phyloP scores from a whole-genome alignment of 37 sponge, comb jelly and placozoan genomes.

The Crambe crambe region DNA sequence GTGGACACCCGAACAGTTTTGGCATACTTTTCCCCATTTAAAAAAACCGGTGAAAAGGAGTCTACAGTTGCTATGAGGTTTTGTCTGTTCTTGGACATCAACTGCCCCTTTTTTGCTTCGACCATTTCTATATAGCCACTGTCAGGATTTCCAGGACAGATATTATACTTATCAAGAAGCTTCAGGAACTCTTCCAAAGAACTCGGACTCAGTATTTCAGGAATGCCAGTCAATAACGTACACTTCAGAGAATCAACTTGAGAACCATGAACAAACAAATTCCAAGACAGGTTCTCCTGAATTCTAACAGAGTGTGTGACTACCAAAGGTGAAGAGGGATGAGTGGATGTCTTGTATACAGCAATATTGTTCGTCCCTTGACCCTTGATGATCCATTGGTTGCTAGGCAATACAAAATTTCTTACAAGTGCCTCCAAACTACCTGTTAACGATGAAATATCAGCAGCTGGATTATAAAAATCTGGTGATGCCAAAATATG shows the following conservation, averaged over 20 bases:
- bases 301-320: constrained; percentile 31
- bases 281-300: constrained; percentile 29
- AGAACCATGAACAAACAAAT: constrained; percentile 24
- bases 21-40: constrained; percentile 14
- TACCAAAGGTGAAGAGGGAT: background rate
- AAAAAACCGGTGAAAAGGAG: constrained; percentile 1
- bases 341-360: background rate
- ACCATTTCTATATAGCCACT: constrained; percentile 26
- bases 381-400: background rate
- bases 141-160: constrained; percentile 49
- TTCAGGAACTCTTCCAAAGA: constrained; percentile 12
- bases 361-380: background rate
- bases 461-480: too few relatives aligned
- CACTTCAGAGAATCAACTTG: background rate
- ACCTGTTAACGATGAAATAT: too few relatives aligned
- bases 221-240: constrained; percentile 2
- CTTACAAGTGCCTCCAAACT: background rate
- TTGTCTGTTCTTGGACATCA: constrained; percentile 33
- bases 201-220: background rate
- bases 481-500: too few relatives aligned
- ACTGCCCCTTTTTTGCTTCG: constrained; percentile 27
- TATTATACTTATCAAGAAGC: constrained; percentile 1
- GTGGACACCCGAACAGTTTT: constrained; percentile 35
- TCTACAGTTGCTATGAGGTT: constrained; percentile 29
- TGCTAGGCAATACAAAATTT: background rate